Percentiles rank a stretch among this genome's conserved stretches.
phyloP scores from a whole-genome alignment of 2,113 vertebrate genomes.

The Malurus alboscapulatus region DNA sequence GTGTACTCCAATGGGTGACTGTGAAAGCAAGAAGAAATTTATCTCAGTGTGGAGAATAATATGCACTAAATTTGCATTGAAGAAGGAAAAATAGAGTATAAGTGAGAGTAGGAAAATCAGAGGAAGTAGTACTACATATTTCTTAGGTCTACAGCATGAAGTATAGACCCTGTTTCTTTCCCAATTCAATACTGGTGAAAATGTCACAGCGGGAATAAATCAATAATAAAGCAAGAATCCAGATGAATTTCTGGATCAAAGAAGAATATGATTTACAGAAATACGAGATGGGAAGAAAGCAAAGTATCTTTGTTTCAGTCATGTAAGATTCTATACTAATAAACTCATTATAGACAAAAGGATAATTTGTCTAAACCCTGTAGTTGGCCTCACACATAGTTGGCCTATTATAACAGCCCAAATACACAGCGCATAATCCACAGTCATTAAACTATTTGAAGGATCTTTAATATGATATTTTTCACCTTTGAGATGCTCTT shows the following conservation, averaged over 20 bases:
- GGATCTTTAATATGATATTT: neutral
- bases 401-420: neutral
- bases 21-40: neutral
- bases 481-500: neutral
- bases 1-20: neutral
- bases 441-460: neutral
- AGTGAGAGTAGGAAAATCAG: neutral
- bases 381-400: neutral
- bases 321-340: neutral
- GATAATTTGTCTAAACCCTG: neutral
- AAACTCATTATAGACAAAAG: neutral
- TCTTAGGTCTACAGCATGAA: neutral
- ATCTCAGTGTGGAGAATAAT: neutral
- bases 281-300: neutral
- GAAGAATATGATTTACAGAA: neutral
- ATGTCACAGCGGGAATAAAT: neutral
- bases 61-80: neutral
- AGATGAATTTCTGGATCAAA: neutral
- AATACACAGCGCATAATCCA: rapidly evolving
- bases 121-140: neutral
- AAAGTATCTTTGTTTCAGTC: neutral
- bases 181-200: neutral
- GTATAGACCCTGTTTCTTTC: neutral
- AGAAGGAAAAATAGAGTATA: neutral
- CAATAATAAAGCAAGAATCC: neutral